Percentiles rank a stretch among this genome's conserved stretches.
Conservation (phyloP, 2,797 vertebrate genomes). For the Tokudaia muenninki region DNA sequence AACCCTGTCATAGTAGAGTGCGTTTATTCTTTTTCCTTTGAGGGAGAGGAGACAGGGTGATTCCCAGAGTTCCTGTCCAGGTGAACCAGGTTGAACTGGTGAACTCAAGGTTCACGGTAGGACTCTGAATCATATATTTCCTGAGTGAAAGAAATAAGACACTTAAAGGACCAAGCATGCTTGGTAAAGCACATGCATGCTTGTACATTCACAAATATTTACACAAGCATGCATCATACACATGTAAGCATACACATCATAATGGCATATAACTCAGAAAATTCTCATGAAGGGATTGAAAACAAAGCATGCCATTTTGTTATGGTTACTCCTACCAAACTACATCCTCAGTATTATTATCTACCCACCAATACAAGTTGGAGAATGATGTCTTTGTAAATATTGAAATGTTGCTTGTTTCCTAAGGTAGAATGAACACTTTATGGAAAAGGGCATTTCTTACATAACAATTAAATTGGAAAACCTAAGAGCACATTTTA, state of each 20-base stretch:
- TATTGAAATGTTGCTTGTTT: slow-evolving; percentile 48
- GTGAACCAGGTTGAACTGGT: background rate
- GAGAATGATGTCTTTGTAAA: background rate
- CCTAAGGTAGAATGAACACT: slow-evolving; percentile 18
- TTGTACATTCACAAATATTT: background rate
- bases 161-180: background rate
- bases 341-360: background rate
- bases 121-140: background rate
- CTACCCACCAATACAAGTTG: background rate
- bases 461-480: background rate
- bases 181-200: background rate
- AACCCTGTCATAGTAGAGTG: no score
- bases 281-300: background rate
- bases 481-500: background rate
- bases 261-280: background rate
- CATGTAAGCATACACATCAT: background rate
- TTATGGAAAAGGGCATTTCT: background rate
- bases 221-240: background rate
- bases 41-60: background rate
- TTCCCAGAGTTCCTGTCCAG: background rate
- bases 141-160: background rate
- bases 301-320: background rate
- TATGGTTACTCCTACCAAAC: background rate
- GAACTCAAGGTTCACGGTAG: background rate
- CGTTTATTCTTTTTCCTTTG: background rate